phyloP scores from a whole-genome alignment of 2,797 vertebrate genomes.

The Falco concolor region DNA sequence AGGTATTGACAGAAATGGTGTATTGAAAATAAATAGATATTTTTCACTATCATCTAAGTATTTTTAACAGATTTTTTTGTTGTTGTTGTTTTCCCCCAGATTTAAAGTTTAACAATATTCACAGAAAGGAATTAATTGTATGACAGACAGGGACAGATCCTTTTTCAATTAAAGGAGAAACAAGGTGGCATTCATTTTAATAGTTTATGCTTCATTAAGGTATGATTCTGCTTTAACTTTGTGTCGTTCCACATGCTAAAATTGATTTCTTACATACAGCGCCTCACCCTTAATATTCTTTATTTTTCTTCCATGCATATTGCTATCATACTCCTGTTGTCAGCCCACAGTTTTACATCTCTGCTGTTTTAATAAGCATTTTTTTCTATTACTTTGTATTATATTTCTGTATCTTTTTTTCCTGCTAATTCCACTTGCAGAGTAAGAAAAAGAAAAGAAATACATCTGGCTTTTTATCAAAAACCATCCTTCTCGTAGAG shows the following conservation, averaged over 20 bases:
- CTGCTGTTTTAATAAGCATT: neutral
- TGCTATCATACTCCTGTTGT: neutral
- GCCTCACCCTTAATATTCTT: neutral
- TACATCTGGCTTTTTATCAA: neutral
- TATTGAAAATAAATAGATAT: neutral
- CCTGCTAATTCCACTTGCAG: neutral
- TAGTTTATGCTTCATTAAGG: neutral
- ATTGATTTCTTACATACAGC: neutral
- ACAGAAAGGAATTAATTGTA: neutral
- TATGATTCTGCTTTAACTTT: neutral
- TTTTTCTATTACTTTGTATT: neutral
- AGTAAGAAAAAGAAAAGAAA: neutral
- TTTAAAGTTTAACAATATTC: neutral
- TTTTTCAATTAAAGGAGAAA: neutral
- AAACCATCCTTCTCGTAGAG: neutral
- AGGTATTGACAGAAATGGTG: neutral
- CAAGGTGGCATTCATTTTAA: neutral
- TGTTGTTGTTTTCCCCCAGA: accelerated
- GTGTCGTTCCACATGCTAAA: neutral
- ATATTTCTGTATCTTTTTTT: neutral
- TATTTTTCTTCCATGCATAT: neutral
- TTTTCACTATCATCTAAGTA: neutral
- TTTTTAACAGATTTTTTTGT: neutral
- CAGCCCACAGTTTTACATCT: neutral
- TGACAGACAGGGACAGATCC: neutral